Evolutionary conservation across 2,888 invertebrate genomes (phyloP).

Genomic region (Aphrophora alni): DNA sequence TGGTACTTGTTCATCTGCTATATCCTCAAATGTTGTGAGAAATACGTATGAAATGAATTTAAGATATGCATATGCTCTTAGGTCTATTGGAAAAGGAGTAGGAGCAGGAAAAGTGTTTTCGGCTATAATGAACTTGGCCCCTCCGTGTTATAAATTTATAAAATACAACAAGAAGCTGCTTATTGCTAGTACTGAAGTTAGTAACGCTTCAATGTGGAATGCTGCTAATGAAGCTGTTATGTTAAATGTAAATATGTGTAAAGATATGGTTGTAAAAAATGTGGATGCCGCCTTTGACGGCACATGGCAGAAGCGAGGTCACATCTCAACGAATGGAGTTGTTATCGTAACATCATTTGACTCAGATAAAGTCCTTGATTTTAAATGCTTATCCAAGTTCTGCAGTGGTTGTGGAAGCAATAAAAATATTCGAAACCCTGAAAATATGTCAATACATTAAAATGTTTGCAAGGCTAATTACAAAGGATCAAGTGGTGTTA

Average conservation of each 20-base stretch:
- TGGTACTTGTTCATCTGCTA: neutral
- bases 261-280: too few relatives aligned
- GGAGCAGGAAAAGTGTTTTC: conserved; percentile 20
- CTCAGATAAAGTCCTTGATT: conserved; percentile 12
- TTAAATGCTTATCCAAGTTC: too few relatives aligned
- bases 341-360: conserved; percentile 22
- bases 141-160: conserved; percentile 11
- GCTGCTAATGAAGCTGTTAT: conserved; percentile 16
- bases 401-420: too few relatives aligned
- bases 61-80: conserved; percentile 20
- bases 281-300: conserved; percentile 26
- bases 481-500: conserved; percentile 22
- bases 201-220: conserved; percentile 23
- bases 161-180: neutral
- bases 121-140: conserved; percentile 20
- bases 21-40: neutral
- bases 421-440: too few relatives aligned
- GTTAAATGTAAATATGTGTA: too few relatives aligned
- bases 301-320: too few relatives aligned
- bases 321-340: conserved; percentile 9
- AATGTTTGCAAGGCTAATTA: too few relatives aligned
- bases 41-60: conserved; percentile 16
- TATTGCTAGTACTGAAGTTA: conserved; percentile 14
- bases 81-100: conserved; percentile 18
- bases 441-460: too few relatives aligned